Evolutionary conservation across 2,888 invertebrate species (phyloP).

Genomic region (Limulus polyphemus): DNA sequence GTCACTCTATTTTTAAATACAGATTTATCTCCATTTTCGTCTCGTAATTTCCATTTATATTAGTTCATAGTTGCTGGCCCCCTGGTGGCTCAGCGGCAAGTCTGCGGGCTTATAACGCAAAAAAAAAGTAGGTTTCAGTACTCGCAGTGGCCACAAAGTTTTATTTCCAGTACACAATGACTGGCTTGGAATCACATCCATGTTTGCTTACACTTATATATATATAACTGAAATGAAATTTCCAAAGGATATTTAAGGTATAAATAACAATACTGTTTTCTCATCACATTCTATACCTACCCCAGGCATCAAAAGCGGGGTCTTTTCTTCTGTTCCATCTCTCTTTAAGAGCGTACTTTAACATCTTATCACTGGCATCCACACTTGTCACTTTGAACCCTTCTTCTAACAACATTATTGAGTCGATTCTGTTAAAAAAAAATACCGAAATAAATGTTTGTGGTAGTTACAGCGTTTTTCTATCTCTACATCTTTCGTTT

Average conservation of each 20-base stretch:
- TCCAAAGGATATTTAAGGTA: neutral
- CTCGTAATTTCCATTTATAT: too few relatives aligned
- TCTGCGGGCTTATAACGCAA: too few relatives aligned
- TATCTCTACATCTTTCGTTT: too few relatives aligned
- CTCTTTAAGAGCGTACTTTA: constrained; percentile 72
- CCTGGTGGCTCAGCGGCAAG: too few relatives aligned
- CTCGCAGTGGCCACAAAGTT: too few relatives aligned
- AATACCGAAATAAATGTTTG: neutral
- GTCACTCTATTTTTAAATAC: too few relatives aligned
- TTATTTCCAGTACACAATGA: too few relatives aligned
- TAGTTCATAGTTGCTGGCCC: too few relatives aligned
- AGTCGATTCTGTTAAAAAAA: constrained; percentile 55
- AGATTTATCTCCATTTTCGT: too few relatives aligned
- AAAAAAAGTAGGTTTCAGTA: too few relatives aligned
- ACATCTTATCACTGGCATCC: constrained; percentile 85
- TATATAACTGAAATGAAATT: constrained; percentile 2
- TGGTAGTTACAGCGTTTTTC: too few relatives aligned
- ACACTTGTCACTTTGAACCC: constrained; percentile 73
- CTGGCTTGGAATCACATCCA: too few relatives aligned
- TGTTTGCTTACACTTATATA: neutral
- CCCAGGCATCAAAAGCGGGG: constrained; percentile 65
- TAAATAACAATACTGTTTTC: neutral
- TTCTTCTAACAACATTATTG: constrained; percentile 72
- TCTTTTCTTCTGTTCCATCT: constrained; percentile 72
- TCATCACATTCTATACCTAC: constrained; percentile 42